Percentiles rank a stretch among this genome's conserved stretches.
Conservation (phyloP, 2,113 vertebrate genomes). For the Electrona antarctica region DNA sequence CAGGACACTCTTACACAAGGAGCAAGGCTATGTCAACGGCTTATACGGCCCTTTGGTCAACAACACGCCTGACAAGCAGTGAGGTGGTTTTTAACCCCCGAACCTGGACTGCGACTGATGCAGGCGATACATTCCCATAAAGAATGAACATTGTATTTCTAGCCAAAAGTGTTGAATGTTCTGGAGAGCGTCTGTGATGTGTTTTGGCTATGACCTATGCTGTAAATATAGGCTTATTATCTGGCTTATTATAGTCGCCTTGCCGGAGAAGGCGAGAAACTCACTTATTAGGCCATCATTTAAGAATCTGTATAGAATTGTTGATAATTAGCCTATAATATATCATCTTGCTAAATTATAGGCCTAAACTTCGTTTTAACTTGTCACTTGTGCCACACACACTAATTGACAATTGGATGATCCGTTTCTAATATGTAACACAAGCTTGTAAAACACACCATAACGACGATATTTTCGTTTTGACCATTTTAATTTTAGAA, state of each 20-base stretch:
- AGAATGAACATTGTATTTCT: constrained; percentile 51
- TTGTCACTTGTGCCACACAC: not conserved
- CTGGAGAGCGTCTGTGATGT: constrained; percentile 58
- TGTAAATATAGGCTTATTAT: constrained; percentile 72
- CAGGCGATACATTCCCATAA: constrained; percentile 35
- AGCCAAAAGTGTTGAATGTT: constrained; percentile 74
- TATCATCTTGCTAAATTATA: constrained; percentile 17
- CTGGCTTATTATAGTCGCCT: constrained; percentile 60
- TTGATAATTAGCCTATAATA: not conserved
- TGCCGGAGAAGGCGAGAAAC: constrained; percentile 40
- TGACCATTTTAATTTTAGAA: too few relatives aligned
- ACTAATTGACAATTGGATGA: too few relatives aligned
- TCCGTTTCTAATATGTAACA: too few relatives aligned
- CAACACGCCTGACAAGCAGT: constrained; percentile 94
- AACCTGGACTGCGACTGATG: constrained; percentile 1
- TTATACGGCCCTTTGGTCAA: constrained; percentile 97
- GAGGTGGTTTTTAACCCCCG: constrained; percentile 54
- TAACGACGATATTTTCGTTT: too few relatives aligned
- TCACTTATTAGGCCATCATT: constrained; percentile 50
- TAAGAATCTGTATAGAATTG: constrained; percentile 38
- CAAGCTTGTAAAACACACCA: too few relatives aligned
- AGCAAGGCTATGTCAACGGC: constrained; percentile 87
- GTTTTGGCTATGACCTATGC: constrained; percentile 51
- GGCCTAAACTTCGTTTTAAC: not conserved
- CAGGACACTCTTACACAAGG: constrained; percentile 93